Evolutionary conservation across 2,797 vertebrate species (phyloP), one percentile per base, ranked within the genome.

Genomic region (Crossoptilon crossoptilon): DNA sequence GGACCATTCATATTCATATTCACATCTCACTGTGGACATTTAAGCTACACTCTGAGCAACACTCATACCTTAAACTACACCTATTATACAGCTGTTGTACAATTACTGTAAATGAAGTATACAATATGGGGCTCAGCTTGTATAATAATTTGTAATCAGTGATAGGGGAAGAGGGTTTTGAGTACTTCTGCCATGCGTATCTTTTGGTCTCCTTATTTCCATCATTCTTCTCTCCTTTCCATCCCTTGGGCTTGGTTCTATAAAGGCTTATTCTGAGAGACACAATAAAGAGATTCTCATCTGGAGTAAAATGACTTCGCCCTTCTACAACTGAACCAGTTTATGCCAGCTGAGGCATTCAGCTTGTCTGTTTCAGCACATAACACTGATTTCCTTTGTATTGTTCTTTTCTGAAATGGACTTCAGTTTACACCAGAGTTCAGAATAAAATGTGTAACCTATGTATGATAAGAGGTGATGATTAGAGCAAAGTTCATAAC

Each of bases 81-180:
- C 95, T 97, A 97, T 98, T 98, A 97, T 97, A 97, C 97, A 98
- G 97, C 97, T 97, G 97, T 98, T 98, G 98, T 97, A 97, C 97
- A 97, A 92, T 97, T 97, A 91, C 95, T 94, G 96, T 96, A 97
- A 97, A 96, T 96, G 97, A 97, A 97, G 97, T 96, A 95, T 95
- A 96, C 97, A 96, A 91, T 91, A 96, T 95, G 95, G 93, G 29
- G 70, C 88, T 97, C 95, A 49, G 95, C 95, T 96, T 90, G 75
- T 80, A 66, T 90, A 94, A 94, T 96, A 96, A 79, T 96, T 97
- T 92, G 92, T 84, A 91, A 94, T 90, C n/a, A 97, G 41, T 89
- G 92, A 93, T 95, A 96, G 80, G 84, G 92, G 62, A 95, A 78
- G 88, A 85, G 69, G 76, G 74, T 88, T 93, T 91, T 93, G 79